Conservation (phyloP, 2,113 vertebrate genomes). For the Callospermophilus lateralis region DNA sequence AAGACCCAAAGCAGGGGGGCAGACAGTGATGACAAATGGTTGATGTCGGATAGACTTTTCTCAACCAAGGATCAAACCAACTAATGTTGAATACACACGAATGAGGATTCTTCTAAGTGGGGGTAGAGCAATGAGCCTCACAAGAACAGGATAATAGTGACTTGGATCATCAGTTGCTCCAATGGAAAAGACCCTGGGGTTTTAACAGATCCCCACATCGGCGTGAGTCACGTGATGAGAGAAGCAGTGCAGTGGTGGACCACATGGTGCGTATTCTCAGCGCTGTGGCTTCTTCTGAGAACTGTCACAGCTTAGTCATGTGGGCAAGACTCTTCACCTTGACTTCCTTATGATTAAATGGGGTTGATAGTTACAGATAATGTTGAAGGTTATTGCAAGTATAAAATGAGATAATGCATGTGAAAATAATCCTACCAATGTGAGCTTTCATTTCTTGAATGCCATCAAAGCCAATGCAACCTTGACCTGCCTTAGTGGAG, state of each 20-base stretch:
- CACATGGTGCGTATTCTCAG: not conserved
- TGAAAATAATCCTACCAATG: not conserved
- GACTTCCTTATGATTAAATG: not conserved
- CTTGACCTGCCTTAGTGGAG: not conserved
- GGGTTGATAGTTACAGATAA: not conserved
- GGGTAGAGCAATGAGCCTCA: not conserved
- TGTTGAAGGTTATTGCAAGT: not conserved
- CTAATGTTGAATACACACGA: not conserved
- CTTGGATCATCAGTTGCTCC: not conserved
- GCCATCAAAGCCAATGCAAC: not conserved
- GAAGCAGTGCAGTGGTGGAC: not conserved
- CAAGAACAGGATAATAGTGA: not conserved
- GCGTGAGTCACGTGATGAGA: not conserved
- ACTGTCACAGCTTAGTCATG: not conserved
- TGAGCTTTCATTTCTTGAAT: not conserved
- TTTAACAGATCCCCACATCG: not conserved
- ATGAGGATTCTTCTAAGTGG: not conserved
- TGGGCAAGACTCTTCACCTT: not conserved
- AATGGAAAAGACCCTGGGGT: not conserved
- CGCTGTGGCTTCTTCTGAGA: not conserved
- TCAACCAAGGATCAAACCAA: not conserved
- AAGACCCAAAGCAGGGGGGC: not conserved
- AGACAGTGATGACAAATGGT: not conserved
- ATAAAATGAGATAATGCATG: not conserved
- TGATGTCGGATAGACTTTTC: constrained; percentile 20